Conservation (phyloP, 2,797 vertebrate species). For the Premnoplex brunnescens region DNA sequence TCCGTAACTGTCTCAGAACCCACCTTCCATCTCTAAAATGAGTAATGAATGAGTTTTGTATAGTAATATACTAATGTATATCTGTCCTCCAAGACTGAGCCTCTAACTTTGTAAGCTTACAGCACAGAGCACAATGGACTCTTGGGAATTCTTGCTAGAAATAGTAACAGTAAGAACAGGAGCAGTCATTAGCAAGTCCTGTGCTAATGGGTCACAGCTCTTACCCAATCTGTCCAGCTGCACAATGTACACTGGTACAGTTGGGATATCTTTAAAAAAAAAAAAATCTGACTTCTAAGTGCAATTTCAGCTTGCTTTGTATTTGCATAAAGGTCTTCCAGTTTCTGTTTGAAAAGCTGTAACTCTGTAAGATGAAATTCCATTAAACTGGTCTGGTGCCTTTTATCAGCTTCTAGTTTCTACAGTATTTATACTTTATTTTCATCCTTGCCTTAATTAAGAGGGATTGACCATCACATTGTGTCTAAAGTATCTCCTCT, state of each 20-base stretch:
- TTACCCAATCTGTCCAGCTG: neutral
- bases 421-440: constrained; percentile 43
- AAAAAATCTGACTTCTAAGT: neutral
- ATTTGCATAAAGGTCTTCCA: constrained; percentile 50
- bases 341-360: constrained; percentile 12
- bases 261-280: neutral
- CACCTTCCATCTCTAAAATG: neutral
- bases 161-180: neutral
- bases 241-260: neutral
- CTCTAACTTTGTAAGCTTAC: neutral
- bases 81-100: neutral
- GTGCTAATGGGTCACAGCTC: neutral
- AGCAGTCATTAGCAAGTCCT: neutral
- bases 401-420: constrained; percentile 49
- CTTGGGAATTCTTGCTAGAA: neutral
- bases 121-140: neutral
- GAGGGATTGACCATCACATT: constrained; percentile 27
- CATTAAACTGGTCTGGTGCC: constrained; percentile 33
- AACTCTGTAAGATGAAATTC: constrained; percentile 31
- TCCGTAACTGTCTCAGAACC: neutral
- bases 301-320: constrained; percentile 22
- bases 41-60: neutral
- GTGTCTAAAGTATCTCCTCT: neutral
- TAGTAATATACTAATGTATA: neutral
- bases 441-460: constrained; percentile 49